Conservation (phyloP, 30 jellyfish, hydroid and myxozoan genomes). For the Clytia hemisphaerica region DNA sequence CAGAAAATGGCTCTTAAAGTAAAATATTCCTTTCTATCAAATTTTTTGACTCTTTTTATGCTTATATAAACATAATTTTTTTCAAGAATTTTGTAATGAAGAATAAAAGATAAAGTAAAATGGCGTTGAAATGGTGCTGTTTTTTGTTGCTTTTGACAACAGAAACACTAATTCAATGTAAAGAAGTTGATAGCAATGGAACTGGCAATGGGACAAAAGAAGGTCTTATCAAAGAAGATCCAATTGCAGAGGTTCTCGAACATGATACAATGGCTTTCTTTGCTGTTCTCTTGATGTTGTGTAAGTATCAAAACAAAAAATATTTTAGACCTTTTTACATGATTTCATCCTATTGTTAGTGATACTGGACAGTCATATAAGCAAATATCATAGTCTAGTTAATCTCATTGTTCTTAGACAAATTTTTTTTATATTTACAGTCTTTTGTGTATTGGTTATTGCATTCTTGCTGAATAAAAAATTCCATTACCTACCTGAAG, state of each 20-base stretch:
- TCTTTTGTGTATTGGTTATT: constrained; percentile 49
- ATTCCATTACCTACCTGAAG: constrained; percentile 70
- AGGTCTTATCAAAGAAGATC: constrained; percentile 34
- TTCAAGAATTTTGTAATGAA: too few relatives aligned
- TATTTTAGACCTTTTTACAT: neutral
- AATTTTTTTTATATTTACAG: constrained; percentile 22
- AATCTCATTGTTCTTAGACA: neutral
- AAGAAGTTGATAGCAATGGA: too few relatives aligned
- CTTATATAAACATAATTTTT: too few relatives aligned
- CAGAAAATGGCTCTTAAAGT: too few relatives aligned
- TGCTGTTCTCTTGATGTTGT: constrained; percentile 56
- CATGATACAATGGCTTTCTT: constrained; percentile 77
- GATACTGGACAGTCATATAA: too few relatives aligned
- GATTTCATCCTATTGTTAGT: too few relatives aligned
- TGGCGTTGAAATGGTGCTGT: too few relatives aligned
- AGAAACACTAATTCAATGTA: too few relatives aligned
- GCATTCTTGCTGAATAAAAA: constrained; percentile 57
- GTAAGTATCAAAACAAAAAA: constrained; percentile 36
- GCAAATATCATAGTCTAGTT: neutral
- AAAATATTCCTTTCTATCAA: too few relatives aligned
- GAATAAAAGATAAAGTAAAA: too few relatives aligned
- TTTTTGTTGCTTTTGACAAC: too few relatives aligned
- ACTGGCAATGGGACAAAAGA: neutral
- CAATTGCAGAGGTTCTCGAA: constrained; percentile 53
- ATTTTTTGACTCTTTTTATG: too few relatives aligned